phyloP scores from a whole-genome alignment of 2,113 vertebrate genomes.

The Alectura lathami region DNA sequence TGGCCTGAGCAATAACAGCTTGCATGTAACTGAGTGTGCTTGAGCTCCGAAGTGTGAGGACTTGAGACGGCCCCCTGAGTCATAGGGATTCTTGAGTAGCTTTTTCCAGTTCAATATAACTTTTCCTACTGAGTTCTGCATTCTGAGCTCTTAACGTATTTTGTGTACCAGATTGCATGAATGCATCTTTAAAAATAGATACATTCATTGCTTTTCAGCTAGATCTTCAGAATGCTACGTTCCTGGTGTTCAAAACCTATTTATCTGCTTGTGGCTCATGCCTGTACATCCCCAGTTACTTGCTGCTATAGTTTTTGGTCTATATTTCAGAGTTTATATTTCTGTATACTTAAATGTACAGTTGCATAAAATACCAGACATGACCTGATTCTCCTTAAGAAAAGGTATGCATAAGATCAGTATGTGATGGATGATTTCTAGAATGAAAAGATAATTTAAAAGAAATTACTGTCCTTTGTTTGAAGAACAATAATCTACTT shows the following conservation, averaged over 20 bases:
- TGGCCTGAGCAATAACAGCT: constrained; percentile 8
- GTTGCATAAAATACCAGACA: neutral
- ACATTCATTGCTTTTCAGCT: neutral
- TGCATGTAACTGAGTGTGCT: neutral
- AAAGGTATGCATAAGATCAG: neutral
- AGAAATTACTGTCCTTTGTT: neutral
- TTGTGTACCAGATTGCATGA: neutral
- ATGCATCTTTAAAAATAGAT: neutral
- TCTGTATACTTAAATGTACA: neutral
- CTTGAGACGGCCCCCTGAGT: neutral
- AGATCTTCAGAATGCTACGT: neutral
- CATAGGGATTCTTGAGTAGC: neutral
- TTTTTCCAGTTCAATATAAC: neutral
- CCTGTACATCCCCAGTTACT: neutral
- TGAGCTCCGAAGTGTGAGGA: neutral
- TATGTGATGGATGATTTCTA: neutral
- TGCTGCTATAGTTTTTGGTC: neutral
- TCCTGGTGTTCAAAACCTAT: neutral
- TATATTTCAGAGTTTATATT: neutral
- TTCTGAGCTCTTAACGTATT: neutral
- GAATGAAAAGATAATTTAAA: neutral
- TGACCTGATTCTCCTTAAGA: neutral
- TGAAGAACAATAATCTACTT: neutral
- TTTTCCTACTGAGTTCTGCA: neutral
- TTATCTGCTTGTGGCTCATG: fast-evolving